Evolutionary conservation across 2,797 vertebrate species (phyloP), one percentile per base, ranked within the genome.

Genomic region (Emydoidea blandingii): DNA sequence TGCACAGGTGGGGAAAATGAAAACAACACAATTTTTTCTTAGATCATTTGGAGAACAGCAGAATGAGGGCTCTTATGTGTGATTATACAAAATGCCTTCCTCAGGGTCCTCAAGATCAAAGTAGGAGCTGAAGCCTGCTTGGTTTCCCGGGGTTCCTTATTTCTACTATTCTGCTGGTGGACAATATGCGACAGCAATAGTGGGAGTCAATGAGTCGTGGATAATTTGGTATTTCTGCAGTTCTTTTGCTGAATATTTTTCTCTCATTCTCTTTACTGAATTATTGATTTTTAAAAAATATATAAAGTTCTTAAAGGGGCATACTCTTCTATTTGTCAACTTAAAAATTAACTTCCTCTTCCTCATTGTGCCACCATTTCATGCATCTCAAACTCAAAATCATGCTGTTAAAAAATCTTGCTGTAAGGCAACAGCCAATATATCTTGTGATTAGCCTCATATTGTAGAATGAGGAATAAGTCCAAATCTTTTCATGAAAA

Each of bases 331-430:
- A 65, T 65, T 74, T 96, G 94, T 92, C 95, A 95, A 94, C 88
- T 72, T 93, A 92, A 96, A 97, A 96, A 95, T 97, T 96, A 95
- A 89, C 82, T 97, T 83, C 92, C 93, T 96, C 92, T 95, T 90
- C 92, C 87, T 96, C 90, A 96, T 96, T 97, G 95, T 97, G 53
- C 85, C 92, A 93, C 89, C 79, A 94, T 94, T 96, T 97, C 95
- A 96, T 95, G 92, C 89, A 92, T 95, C 87, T 96, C 86, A 91
- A 96, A 96, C 5, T 90, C 82, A 52, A 80, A 47, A 86, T 96
- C 94, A 94, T 88, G 91, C 11, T 83, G 53, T 49, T 85, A 93
- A 95, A 95, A 95, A 95, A 88, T 79, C 62, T 94, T 96, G 91
- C 95, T 95, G 92, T 80, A 86, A 96, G 92, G 86, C 91, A 96